Evolutionary conservation across 2,888 invertebrate genomes (phyloP).

Genomic region (Tipula vernalis): DNA sequence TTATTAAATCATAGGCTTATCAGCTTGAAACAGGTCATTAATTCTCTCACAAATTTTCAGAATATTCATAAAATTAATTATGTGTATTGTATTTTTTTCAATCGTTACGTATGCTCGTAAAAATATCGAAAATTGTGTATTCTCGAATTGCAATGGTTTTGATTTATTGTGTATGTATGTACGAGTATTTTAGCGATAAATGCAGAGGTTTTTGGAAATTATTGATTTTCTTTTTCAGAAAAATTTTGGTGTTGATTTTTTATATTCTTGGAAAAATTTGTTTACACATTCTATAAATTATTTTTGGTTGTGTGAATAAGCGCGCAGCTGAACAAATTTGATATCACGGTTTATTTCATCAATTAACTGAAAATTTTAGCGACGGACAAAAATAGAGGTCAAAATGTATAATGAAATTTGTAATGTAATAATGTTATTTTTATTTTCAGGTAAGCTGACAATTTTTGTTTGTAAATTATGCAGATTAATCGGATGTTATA

Average conservation of each 20-base stretch:
- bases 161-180: background rate
- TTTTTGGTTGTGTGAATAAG: background rate
- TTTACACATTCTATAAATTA: background rate
- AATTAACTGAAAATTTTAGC: background rate
- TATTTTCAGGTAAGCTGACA: background rate
- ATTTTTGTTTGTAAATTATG: too few relatives aligned
- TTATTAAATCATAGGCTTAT: too few relatives aligned
- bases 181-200: background rate
- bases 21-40: too few relatives aligned
- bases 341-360: background rate
- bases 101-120: too few relatives aligned
- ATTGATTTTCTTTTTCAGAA: background rate
- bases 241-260: background rate
- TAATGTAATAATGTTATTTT: background rate
- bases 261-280: background rate
- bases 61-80: too few relatives aligned
- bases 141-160: background rate
- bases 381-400: too few relatives aligned
- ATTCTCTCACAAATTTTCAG: too few relatives aligned
- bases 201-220: background rate
- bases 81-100: too few relatives aligned
- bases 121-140: background rate
- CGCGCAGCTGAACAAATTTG: background rate
- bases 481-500: too few relatives aligned
- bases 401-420: background rate